Evolutionary conservation across 2,888 invertebrate genomes (phyloP).

Genomic region (Boloria euphrosyne): DNA sequence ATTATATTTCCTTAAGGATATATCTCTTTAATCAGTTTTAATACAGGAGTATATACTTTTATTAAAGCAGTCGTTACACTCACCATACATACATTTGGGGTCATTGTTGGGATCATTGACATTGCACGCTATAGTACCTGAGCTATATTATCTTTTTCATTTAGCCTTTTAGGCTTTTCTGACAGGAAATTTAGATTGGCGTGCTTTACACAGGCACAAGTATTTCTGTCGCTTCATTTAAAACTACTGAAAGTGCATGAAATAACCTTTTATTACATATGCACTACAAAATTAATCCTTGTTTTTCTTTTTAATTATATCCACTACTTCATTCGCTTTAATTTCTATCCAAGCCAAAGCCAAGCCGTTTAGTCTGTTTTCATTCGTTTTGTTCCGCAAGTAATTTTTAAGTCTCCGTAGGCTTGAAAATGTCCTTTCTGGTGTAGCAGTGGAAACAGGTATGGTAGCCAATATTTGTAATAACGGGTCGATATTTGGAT

Average conservation of each 20-base stretch:
- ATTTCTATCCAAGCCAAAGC: no score
- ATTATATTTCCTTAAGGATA: not conserved
- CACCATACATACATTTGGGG: slow-evolving; percentile 1
- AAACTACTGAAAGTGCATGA: no score
- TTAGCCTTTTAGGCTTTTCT: slow-evolving; percentile 16
- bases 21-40: not conserved
- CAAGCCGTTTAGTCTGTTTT: no score
- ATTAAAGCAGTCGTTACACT: not conserved
- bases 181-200: slow-evolving; percentile 26
- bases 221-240: slow-evolving; percentile 22
- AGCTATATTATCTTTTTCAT: slow-evolving; percentile 13
- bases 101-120: not conserved
- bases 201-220: slow-evolving; percentile 32
- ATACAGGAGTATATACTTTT: not conserved
- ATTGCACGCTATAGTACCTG: not conserved
- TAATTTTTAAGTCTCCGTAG: no score
- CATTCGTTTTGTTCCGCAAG: no score
- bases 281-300: no score
- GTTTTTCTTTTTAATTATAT: no score
- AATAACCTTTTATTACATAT: no score
- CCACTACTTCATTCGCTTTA: no score
- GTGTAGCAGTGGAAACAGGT: no score
- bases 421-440: no score
- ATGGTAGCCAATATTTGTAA: no score
- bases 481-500: slow-evolving; percentile 27